phyloP scores from a whole-genome alignment of 1,140 invertebrate genomes.

The Microplitis mediator region DNA sequence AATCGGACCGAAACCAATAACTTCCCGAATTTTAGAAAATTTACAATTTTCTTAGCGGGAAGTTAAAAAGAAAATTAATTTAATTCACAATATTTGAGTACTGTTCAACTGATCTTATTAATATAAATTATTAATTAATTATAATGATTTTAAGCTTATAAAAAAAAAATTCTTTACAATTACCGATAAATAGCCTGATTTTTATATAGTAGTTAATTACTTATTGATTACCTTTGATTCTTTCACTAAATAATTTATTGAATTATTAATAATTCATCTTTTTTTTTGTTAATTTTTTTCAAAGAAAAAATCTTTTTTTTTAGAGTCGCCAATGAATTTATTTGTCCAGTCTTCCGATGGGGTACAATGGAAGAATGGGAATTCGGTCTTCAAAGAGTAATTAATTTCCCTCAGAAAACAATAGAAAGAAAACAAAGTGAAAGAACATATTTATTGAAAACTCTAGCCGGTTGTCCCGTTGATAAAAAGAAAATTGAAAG shows the following conservation, averaged over 20 bases:
- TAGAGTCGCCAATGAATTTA: slow-evolving; percentile 73
- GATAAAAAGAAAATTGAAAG: slow-evolving; percentile 70
- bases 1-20: too few species aligned
- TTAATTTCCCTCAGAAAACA: slow-evolving; percentile 69
- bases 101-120: too few species aligned
- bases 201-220: too few species aligned
- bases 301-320: slow-evolving; percentile 32
- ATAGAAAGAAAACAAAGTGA: slow-evolving; percentile 69
- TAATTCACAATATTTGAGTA: too few species aligned
- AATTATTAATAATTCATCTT: not conserved
- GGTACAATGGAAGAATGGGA: slow-evolving; percentile 78
- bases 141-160: too few species aligned
- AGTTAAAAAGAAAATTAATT: too few species aligned
- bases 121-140: too few species aligned
- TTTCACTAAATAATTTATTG: not conserved
- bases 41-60: too few species aligned
- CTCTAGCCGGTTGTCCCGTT: slow-evolving; percentile 74
- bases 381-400: slow-evolving; percentile 75
- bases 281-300: not conserved
- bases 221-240: too few species aligned
- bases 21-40: too few species aligned
- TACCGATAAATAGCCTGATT: too few species aligned
- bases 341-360: slow-evolving; percentile 80
- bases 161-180: too few species aligned
- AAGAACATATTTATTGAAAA: slow-evolving; percentile 76